phyloP scores from a whole-genome alignment of 2,888 invertebrate genomes.

The Atethmia centrago region DNA sequence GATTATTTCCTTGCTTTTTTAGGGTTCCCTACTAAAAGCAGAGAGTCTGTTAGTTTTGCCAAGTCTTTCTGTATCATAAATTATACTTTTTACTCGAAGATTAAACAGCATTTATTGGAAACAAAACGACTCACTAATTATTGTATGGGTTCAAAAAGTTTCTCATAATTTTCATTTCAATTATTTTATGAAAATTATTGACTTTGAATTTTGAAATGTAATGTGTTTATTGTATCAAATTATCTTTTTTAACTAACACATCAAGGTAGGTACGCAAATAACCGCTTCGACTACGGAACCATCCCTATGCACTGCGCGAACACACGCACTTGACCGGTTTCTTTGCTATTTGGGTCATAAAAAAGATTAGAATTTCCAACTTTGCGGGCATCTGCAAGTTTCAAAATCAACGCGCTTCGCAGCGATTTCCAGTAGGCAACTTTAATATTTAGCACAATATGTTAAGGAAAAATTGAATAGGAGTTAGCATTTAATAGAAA shows the following conservation, averaged over 20 bases:
- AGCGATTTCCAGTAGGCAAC: slow-evolving; percentile 2
- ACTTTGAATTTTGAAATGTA: neutral
- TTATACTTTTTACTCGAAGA: neutral
- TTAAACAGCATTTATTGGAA: neutral
- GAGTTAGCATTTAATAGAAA: neutral
- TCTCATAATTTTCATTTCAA: too few species aligned
- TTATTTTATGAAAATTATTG: too few species aligned
- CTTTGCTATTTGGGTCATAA: slow-evolving; percentile 11
- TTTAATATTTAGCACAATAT: neutral
- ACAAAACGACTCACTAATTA: neutral
- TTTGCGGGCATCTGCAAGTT: slow-evolving; percentile 23
- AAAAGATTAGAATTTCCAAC: slow-evolving; percentile 3
- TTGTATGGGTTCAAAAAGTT: neutral
- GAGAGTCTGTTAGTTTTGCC: neutral
- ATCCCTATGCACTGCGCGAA: neutral
- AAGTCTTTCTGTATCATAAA: neutral
- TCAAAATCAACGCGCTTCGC: slow-evolving; percentile 9
- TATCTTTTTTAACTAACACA: neutral
- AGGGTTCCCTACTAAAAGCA: neutral
- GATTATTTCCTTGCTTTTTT: slow-evolving; percentile 9
- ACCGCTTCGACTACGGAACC: neutral
- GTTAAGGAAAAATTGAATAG: neutral
- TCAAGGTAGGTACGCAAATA: neutral
- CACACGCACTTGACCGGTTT: neutral
- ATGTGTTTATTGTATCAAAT: neutral